phyloP scores from a whole-genome alignment of 2,888 invertebrate genomes.

The Euproctis similis region DNA sequence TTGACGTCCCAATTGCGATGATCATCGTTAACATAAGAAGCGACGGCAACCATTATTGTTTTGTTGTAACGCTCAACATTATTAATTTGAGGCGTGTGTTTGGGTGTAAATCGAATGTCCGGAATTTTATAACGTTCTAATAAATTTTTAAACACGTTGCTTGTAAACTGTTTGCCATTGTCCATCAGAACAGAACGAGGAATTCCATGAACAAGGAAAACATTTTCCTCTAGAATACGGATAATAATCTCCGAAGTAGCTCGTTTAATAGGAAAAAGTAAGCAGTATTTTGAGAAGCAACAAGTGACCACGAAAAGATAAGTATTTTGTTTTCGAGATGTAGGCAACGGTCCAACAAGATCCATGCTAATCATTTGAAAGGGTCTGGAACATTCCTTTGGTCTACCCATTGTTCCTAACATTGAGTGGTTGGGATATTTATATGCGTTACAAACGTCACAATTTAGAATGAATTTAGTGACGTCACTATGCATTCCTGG shows the following conservation, averaged over 20 bases:
- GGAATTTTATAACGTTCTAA: constrained; percentile 20
- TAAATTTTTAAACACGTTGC: constrained; percentile 3
- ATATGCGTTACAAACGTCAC: constrained; percentile 7
- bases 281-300: background rate
- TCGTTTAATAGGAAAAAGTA: background rate
- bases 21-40: background rate
- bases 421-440: constrained; percentile 11
- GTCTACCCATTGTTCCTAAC: constrained; percentile 16
- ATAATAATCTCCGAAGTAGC: background rate
- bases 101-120: constrained; percentile 13
- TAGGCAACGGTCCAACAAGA: constrained; percentile 13
- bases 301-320: background rate
- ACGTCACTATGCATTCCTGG: background rate
- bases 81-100: constrained; percentile 5
- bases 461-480: background rate
- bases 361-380: constrained; percentile 10
- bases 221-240: constrained; percentile 4
- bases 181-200: constrained; percentile 21
- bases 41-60: background rate
- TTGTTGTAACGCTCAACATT: constrained; percentile 18
- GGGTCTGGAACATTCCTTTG: constrained; percentile 16
- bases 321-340: constrained; percentile 4
- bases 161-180: constrained; percentile 23
- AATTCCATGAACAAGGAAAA: constrained; percentile 26
- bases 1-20: background rate